Evolutionary conservation across 92 coral and sea anemone species (phyloP).

Genomic region (Ricordea florida): DNA sequence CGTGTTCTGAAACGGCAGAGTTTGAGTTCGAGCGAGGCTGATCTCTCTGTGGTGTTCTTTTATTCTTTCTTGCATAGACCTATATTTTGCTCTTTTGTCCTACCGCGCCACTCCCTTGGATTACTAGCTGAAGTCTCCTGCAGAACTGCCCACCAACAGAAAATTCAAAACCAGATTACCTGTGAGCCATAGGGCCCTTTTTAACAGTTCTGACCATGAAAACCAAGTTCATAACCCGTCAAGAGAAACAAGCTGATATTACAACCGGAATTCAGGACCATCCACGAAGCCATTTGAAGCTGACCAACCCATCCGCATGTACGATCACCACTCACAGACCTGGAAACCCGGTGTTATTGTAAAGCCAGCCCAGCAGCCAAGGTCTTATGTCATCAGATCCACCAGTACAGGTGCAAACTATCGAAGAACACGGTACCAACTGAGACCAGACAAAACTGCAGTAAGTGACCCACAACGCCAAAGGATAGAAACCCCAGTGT

Average conservation of each 20-base stretch:
- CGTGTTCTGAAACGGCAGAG: too few relatives aligned
- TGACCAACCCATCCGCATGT: conserved; percentile 6
- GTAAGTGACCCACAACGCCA: too few relatives aligned
- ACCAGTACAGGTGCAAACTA: conserved; percentile 16
- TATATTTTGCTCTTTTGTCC: conserved; percentile 22
- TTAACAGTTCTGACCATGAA: background rate
- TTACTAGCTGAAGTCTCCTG: conserved; percentile 8
- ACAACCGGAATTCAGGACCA: conserved; percentile 26
- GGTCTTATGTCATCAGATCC: conserved; percentile 49
- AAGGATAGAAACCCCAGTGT: too few relatives aligned
- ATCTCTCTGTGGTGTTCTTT: too few relatives aligned
- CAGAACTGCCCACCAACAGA: conserved; percentile 38
- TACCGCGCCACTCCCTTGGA: conserved; percentile 39
- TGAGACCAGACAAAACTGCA: too few relatives aligned
- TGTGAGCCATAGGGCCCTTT: background rate
- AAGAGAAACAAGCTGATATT: conserved; percentile 6
- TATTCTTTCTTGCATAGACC: too few relatives aligned
- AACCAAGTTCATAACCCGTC: background rate
- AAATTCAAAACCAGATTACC: conserved; percentile 35
- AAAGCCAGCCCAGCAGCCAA: conserved; percentile 46
- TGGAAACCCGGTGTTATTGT: conserved; percentile 14
- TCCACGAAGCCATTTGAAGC: conserved; percentile 1
- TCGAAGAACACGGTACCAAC: conserved; percentile 41
- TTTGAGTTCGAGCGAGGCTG: too few relatives aligned
- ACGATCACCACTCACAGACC: conserved; percentile 25